Base-by-base conservation (phyloP, 2,888 invertebrate genomes). In the Lottia gigantea region DNA sequence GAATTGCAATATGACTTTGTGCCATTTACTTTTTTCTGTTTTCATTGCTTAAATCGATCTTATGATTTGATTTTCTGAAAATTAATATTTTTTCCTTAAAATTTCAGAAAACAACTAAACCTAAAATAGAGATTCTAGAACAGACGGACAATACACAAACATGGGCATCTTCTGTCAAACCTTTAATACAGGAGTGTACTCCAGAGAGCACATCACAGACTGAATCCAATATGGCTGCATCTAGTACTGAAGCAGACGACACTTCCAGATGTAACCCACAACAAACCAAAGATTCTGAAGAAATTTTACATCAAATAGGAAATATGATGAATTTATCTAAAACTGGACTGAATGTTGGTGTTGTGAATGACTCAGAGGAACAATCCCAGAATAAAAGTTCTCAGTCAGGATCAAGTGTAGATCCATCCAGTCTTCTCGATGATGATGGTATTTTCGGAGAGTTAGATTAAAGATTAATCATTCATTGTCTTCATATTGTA, bases 51-150 rank as follows among this genome's bases (percentile, higher is more conserved):
- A 31, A 31, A 31, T 31, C 31, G 6, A 31, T 31, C 31, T 31
- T 31, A 31, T 31, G 31, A 31, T 31, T 6, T 4, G 2, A 31
- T 31, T 4, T 31, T 31, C 3, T 31, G 31, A 6, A 31, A 31
- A 31, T 6, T 31, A 31, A 31, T 2, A 31, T 40, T 40, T 64
- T 64, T 64, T 14, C 19, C n/a, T 62, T 40, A 46, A 12, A 26
- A 23, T 26, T 23, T 49, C 23, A 25, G 46, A 46, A 77, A 73
- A 64, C 73, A 49, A 82, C 70, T 74, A 79, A 76, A 66, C 81
- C 84, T 46, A 81, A 75, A 73, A 84, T 84, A 55, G 83, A 84
- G 70, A 72, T 83, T 6, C 69, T 84, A 14, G 75, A 75, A 49
- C 81, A 80, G 62, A 78, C 75, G 55, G 73, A 71, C 62, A 77